Percentiles rank a stretch among this genome's conserved stretches.
Evolutionary conservation across 1,140 invertebrate species (phyloP).

Genomic region (Drosophila watanabei): DNA sequence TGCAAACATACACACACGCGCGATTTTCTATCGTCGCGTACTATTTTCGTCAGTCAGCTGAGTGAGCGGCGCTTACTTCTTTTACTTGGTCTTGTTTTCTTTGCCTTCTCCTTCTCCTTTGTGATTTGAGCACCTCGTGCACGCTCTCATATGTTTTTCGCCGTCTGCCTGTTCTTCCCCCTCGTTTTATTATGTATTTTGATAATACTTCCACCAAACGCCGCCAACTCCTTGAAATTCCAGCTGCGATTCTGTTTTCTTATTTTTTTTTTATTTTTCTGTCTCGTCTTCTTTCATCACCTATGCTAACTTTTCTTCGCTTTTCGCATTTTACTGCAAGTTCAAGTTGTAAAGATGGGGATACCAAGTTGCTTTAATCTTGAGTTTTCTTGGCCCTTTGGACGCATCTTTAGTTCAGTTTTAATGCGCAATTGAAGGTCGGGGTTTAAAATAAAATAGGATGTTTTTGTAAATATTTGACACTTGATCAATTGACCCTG

Average conservation of each 20-base stretch:
- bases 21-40: conserved; percentile 65
- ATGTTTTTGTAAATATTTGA: no score
- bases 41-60: conserved; percentile 78
- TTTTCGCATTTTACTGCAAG: conserved; percentile 5
- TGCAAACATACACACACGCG: conserved; percentile 35
- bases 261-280: conserved; percentile 1
- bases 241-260: conserved; percentile 23
- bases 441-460: background rate
- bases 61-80: conserved; percentile 37
- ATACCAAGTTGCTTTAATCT: conserved; percentile 6
- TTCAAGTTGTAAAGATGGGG: background rate
- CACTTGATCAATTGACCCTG: no score
- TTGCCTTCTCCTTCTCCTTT: conserved; percentile 30
- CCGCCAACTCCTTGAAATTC: conserved; percentile 55
- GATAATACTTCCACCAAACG: conserved; percentile 55
- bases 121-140: conserved; percentile 41
- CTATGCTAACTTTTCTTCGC: conserved; percentile 35
- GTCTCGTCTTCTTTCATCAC: conserved; percentile 17
- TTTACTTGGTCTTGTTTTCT: conserved; percentile 33
- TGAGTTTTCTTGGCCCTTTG: background rate
- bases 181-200: conserved; percentile 68
- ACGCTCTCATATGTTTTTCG: conserved; percentile 65
- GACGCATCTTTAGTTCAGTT: background rate
- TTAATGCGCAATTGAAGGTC: background rate
- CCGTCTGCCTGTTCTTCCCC: conserved; percentile 26